Evolutionary conservation across 2,113 vertebrate genomes (phyloP).

Genomic region (Microcebus ravelobensis): DNA sequence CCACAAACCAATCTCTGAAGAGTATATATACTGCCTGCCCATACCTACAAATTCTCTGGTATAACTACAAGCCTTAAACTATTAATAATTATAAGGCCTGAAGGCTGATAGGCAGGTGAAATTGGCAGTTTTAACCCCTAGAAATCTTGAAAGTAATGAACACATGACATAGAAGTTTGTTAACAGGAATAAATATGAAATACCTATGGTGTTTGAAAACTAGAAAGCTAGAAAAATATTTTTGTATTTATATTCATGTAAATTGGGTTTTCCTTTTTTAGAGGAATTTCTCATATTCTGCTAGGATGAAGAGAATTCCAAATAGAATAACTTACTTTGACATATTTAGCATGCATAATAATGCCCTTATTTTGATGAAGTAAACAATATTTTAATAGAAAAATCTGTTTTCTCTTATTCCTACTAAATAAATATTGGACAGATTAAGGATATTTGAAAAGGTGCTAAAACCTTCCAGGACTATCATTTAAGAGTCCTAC

Average conservation of each 20-base stretch:
- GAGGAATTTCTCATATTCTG: not conserved
- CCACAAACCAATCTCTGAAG: not conserved
- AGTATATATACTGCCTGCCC: not conserved
- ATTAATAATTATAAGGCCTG: not conserved
- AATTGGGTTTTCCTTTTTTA: not conserved
- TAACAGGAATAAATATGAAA: not conserved
- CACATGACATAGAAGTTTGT: not conserved
- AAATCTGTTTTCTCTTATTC: not conserved
- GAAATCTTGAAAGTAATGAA: not conserved
- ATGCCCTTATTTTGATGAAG: slow-evolving; percentile 1
- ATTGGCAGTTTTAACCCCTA: not conserved
- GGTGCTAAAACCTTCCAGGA: not conserved
- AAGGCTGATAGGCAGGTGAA: not conserved
- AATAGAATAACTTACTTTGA: not conserved
- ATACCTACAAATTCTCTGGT: not conserved
- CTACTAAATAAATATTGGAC: not conserved
- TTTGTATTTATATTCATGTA: not conserved
- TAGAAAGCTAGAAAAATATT: not conserved
- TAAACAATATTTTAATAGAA: not conserved
- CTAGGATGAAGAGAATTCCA: not conserved
- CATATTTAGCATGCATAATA: not conserved
- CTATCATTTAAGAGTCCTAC: not conserved
- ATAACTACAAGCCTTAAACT: not conserved
- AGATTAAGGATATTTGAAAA: not conserved
- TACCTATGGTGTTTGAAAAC: not conserved